phyloP scores from a whole-genome alignment of 2,113 vertebrate species.

The Cathartes aura region DNA sequence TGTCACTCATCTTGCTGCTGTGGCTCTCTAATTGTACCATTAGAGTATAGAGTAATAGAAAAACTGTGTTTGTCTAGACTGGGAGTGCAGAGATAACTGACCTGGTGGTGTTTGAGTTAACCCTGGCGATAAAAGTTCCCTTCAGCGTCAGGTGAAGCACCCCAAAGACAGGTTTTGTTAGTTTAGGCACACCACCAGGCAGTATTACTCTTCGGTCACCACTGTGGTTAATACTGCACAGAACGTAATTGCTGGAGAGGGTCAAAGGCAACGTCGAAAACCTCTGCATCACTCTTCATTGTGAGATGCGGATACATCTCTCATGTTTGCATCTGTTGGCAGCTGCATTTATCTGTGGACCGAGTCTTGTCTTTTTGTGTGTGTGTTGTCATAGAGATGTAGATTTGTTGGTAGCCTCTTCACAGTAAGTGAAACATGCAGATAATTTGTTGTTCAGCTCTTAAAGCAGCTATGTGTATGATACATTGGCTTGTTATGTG shows the following conservation, averaged over 20 bases:
- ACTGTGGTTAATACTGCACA: background rate
- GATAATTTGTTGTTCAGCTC: background rate
- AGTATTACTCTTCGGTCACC: background rate
- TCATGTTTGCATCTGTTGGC: background rate
- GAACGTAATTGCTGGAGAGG: background rate
- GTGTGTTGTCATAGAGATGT: background rate
- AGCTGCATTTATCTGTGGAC: background rate
- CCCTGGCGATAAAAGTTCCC: background rate
- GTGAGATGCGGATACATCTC: rapidly evolving
- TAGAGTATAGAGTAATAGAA: background rate
- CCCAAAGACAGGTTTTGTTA: background rate
- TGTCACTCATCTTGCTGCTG: background rate
- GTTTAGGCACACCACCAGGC: background rate
- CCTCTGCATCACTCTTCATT: background rate
- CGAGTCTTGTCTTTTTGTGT: background rate
- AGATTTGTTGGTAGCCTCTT: background rate
- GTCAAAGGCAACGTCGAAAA: background rate
- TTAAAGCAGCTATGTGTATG: background rate
- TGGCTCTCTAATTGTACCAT: background rate
- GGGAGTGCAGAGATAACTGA: background rate
- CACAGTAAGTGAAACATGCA: background rate
- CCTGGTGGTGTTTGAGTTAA: background rate
- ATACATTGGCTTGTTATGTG: background rate
- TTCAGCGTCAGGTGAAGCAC: background rate
- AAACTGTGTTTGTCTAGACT: background rate